These are phyloP conservation scores for Psittacus erithacus DNA, from an alignment of 2,113 vertebrate genomes.

Conservation along the genomic window DNA sequence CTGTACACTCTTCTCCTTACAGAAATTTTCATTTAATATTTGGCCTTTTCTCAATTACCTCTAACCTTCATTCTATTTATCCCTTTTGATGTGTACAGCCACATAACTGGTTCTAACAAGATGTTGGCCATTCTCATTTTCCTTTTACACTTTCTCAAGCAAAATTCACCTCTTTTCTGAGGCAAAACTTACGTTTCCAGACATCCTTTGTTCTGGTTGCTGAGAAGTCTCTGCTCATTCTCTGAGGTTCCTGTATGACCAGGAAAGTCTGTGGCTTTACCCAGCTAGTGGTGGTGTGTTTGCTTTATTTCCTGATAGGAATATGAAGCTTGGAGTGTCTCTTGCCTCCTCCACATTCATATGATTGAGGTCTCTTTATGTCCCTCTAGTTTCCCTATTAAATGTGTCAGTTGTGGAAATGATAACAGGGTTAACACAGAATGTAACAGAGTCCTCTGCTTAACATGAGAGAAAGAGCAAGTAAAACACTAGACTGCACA, in stretches of 20 bases:
- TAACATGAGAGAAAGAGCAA: not conserved
- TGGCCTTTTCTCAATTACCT: not conserved
- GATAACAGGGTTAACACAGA: not conserved
- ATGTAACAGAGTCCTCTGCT: not conserved
- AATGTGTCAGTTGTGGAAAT: not conserved
- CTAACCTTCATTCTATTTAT: not conserved
- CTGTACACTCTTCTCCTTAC: not conserved
- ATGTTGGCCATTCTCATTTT: not conserved
- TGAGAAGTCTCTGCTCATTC: not conserved
- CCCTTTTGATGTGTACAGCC: not conserved
- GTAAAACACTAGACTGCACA: not conserved
- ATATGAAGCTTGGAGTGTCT: not conserved
- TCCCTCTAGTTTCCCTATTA: not conserved
- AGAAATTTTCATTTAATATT: not conserved
- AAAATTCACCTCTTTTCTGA: not conserved
- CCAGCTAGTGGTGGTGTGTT: not conserved
- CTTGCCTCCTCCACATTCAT: not conserved
- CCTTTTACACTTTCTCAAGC: not conserved
- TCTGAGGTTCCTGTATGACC: not conserved
- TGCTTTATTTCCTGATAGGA: not conserved
- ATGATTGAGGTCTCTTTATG: not conserved
- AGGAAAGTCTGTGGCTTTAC: not conserved
- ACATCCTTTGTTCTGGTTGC: not conserved
- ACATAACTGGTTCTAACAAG: not conserved
- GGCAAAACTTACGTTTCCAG: not conserved